Conservation (phyloP, 2,797 vertebrate species). For the Chanos chanos region DNA sequence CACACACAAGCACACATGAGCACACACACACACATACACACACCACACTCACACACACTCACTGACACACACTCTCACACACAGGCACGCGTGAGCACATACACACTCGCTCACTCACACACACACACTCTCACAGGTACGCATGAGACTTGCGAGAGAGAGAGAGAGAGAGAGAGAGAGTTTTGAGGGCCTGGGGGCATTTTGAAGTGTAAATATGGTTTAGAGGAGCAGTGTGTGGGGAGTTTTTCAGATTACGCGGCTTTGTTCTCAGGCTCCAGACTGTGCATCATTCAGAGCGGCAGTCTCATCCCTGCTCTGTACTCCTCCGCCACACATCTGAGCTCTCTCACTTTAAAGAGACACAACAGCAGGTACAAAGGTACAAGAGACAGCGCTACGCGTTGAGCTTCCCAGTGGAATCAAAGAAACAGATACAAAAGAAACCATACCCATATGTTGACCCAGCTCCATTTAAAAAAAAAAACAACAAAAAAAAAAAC, state of each 20-base stretch:
- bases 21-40: neutral
- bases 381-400: conserved; percentile 2
- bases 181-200: neutral
- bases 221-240: neutral
- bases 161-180: too few relatives aligned
- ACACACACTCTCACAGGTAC: neutral
- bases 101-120: neutral
- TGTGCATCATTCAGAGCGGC: neutral
- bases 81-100: conserved; percentile 7
- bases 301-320: neutral
- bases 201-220: conserved; percentile 23
- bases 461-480: too few relatives aligned
- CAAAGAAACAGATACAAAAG: too few relatives aligned
- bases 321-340: conserved; percentile 1
- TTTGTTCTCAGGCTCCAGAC: neutral
- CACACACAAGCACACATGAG: too few relatives aligned
- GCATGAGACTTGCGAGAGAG: conserved; percentile 2
- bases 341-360: conserved; percentile 25
- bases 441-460: too few relatives aligned
- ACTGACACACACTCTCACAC: neutral
- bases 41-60: neutral
- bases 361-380: too few relatives aligned
- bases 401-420: neutral
- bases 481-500: too few relatives aligned
- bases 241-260: conserved; percentile 2